Conservation (phyloP, 2,797 vertebrate species). For the Eupleurogrammus muticus region DNA sequence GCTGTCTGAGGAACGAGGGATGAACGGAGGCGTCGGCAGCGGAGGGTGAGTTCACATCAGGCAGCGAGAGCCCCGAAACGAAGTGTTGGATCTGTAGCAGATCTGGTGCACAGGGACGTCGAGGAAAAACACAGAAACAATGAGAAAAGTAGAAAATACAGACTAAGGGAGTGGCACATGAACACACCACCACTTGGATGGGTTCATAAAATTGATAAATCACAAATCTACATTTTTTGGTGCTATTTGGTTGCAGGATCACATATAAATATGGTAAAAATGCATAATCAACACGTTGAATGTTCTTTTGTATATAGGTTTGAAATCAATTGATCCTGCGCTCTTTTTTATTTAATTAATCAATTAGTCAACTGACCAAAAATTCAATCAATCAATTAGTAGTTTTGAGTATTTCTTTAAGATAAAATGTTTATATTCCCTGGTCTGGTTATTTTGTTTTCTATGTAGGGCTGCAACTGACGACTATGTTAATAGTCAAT, state of each 20-base stretch:
- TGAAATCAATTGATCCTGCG: not conserved
- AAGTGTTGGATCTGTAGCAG: slow-evolving; percentile 10
- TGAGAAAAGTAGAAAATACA: no score
- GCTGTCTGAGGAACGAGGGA: slow-evolving; percentile 76
- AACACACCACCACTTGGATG: no score
- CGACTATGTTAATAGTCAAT: no score
- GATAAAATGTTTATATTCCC: not conserved
- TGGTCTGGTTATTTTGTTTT: not conserved
- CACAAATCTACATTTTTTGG: not conserved
- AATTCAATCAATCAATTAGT: no score
- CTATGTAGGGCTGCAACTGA: not conserved
- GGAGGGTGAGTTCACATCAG: slow-evolving; percentile 75
- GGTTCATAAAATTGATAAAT: not conserved
- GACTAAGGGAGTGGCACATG: no score
- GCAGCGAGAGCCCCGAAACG: slow-evolving; percentile 10
- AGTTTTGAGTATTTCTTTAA: no score
- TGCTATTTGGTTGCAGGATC: not conserved
- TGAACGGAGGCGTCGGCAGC: slow-evolving; percentile 73
- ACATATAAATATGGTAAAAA: not conserved
- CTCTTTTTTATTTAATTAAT: not conserved
- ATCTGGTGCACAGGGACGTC: not conserved
- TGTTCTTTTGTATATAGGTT: not conserved
- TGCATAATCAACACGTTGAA: not conserved
- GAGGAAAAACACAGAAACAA: no score
- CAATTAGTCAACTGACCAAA: no score